phyloP scores from a whole-genome alignment of 2,888 invertebrate genomes.

The Meliscaeva auricollis region DNA sequence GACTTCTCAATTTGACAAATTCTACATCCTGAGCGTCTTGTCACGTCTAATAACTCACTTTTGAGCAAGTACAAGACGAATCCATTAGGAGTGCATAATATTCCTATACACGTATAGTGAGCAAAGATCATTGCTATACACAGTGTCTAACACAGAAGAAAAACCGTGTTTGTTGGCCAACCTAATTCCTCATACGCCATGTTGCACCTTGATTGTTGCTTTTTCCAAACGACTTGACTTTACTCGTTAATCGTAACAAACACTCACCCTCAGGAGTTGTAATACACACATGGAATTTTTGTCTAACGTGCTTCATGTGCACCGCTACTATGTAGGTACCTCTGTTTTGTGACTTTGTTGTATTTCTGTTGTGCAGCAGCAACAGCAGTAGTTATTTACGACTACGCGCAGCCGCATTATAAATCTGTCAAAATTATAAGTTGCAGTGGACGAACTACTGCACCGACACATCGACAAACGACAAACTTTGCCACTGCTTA shows the following conservation, averaged over 20 bases:
- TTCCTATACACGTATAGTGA: slow-evolving; percentile 5
- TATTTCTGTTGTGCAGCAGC: slow-evolving; percentile 31
- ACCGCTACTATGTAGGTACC: slow-evolving; percentile 9
- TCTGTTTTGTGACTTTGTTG: slow-evolving; percentile 31
- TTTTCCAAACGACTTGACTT: slow-evolving; percentile 42
- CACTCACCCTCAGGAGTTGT: slow-evolving; percentile 65
- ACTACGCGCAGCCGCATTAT: slow-evolving; percentile 64
- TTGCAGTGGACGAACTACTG: slow-evolving; percentile 53
- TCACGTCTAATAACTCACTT: slow-evolving; percentile 24
- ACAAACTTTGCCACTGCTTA: slow-evolving; percentile 5
- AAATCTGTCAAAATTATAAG: slow-evolving; percentile 73
- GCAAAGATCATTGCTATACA: slow-evolving; percentile 13
- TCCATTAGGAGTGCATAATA: slow-evolving; percentile 27
- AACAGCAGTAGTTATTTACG: slow-evolving; percentile 62
- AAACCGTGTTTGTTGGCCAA: slow-evolving; percentile 36
- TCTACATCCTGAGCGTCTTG: slow-evolving; percentile 2
- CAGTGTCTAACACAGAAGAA: slow-evolving; percentile 15
- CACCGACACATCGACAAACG: neutral
- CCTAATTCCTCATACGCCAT: slow-evolving; percentile 61
- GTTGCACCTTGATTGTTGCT: slow-evolving; percentile 42
- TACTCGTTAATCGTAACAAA: slow-evolving; percentile 23
- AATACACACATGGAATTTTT: slow-evolving; percentile 37
- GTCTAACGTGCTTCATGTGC: slow-evolving; percentile 50
- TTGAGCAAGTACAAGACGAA: slow-evolving; percentile 9
- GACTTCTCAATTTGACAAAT: slow-evolving; percentile 31